Evolutionary conservation across 1,140 invertebrate species (phyloP), one percentile per base, ranked within the genome.

Genomic region (Hylaeus volcanicus): DNA sequence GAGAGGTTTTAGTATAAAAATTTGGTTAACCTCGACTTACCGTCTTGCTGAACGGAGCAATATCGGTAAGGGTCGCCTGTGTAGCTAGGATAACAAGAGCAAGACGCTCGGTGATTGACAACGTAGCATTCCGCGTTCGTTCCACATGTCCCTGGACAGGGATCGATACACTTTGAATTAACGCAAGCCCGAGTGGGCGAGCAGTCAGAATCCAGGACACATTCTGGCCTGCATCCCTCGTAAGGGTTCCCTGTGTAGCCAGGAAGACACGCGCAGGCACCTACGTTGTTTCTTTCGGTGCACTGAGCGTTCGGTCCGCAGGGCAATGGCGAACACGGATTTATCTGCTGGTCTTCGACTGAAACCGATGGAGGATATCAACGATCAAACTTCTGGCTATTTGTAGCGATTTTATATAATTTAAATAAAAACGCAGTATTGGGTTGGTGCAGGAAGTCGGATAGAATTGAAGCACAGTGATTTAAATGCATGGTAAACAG

Each of bases 251-350:
- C 96, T 61, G 95, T 92, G 85, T 95, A 96, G 71, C 93, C 93
- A n/a, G 93, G 92, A 53, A 95, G 92, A 89, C 96, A 96, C 1
- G 74, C 14, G 53, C 75, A 78, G 9, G 77, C 71, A 1, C 69
- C 77, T 12, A n/a, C 66, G 5, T 55, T 37, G 39, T 78, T 75
- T 75, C 95, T 95, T 81, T 92, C 94, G 75, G 88, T 89, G 77
- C 94, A 95, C 76, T 91, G 85, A 64, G 93, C 93, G 83, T 95
- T 94, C 5, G 93, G 83, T 51, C 94, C 94, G 81, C 94, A 87
- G 5, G 96, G 96, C 5, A 95, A 94, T 15, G 96, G 95, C 76
- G 92, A 90, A 87, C 96, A 97, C 2, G 95, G 95, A 41, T 86
- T 81, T 56, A 68, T 55, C 58, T 76, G 48, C 43, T n/a, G 41